Evolutionary conservation across 2,888 invertebrate genomes (phyloP).

Genomic region (Drosophila setosimentum): DNA sequence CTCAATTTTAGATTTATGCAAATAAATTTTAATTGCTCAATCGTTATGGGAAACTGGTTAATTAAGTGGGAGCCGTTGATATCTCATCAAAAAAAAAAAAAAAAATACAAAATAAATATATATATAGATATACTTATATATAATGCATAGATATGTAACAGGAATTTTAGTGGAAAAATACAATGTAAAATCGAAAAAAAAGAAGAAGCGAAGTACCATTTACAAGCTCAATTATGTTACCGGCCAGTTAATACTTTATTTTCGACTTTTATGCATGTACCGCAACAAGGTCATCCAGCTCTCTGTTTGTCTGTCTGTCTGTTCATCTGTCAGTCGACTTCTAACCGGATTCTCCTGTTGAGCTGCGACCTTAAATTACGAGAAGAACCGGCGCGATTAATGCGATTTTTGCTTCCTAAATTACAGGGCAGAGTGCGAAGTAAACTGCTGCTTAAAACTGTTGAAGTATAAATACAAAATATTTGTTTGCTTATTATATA

Average conservation of each 20-base stretch:
- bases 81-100: too few relatives aligned
- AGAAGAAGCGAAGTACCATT: too few relatives aligned
- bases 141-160: slow-evolving; percentile 2
- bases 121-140: background rate
- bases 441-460: slow-evolving; percentile 1
- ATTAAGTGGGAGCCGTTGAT: background rate
- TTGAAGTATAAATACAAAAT: slow-evolving; percentile 1
- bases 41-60: slow-evolving; percentile 22
- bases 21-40: slow-evolving; percentile 29
- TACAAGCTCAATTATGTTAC: slow-evolving; percentile 31
- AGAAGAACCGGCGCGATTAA: background rate
- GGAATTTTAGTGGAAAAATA: slow-evolving; percentile 26
- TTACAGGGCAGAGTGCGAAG: background rate
- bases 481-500: slow-evolving; percentile 8
- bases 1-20: slow-evolving; percentile 1
- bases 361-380: slow-evolving; percentile 15
- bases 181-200: background rate
- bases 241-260: background rate
- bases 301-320: background rate
- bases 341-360: slow-evolving; percentile 7
- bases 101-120: too few relatives aligned
- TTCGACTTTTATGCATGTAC: background rate
- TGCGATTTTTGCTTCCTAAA: slow-evolving; percentile 25
- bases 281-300: slow-evolving; percentile 17
- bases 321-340: background rate